Conservation (phyloP, 2,888 invertebrate genomes). For the Horisme vitalbata region DNA sequence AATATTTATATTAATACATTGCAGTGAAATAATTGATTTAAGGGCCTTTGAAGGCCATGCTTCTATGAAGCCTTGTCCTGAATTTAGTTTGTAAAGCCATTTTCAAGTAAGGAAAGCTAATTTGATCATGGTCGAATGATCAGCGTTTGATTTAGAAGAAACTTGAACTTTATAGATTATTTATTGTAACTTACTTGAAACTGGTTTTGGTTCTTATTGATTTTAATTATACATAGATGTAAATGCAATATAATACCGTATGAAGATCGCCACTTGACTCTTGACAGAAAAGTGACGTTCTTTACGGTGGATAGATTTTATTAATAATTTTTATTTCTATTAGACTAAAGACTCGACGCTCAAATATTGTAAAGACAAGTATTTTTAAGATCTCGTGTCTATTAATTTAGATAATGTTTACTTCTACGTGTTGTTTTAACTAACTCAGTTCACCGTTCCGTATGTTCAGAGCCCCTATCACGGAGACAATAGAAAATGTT, state of each 20-base stretch:
- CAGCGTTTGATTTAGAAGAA: no score
- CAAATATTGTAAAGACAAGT: constrained; percentile 60
- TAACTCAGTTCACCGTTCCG: no score
- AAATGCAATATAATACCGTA: constrained; percentile 40
- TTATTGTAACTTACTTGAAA: no score
- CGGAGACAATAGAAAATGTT: no score
- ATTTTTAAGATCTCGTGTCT: constrained; percentile 49
- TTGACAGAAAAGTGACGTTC: not conserved
- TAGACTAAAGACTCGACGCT: constrained; percentile 53
- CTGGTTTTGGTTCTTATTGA: constrained; percentile 30
- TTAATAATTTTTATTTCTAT: constrained; percentile 28
- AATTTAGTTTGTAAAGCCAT: constrained; percentile 28
- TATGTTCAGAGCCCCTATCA: no score
- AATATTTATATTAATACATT: no score
- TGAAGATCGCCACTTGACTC: not conserved
- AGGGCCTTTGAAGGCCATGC: not conserved
- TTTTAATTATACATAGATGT: constrained; percentile 18
- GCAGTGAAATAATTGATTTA: no score
- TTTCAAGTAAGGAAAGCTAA: constrained; percentile 37
- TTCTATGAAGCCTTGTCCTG: not conserved
- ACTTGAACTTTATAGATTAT: constrained; percentile 11
- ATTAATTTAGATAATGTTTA: constrained; percentile 33
- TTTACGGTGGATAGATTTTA: constrained; percentile 22
- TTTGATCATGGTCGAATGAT: no score
- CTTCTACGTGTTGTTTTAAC: no score